A percentile compares a stretch with the other conserved stretches of the same genome.
phyloP scores from a whole-genome alignment of 2,113 vertebrate species.

The Phylloscopus whistleri region DNA sequence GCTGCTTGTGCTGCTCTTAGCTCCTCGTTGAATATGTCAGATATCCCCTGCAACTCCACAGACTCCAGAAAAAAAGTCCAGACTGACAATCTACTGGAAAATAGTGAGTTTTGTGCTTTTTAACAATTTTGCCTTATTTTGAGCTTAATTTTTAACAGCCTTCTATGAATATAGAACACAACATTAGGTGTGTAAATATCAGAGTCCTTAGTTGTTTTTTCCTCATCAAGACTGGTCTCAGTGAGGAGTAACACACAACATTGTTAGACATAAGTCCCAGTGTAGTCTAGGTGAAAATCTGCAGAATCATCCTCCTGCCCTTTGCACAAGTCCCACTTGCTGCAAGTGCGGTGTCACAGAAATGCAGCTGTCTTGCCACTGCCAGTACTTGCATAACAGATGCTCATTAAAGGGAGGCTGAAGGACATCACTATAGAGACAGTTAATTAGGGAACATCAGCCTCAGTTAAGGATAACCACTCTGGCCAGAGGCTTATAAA shows the following conservation, averaged over 20 bases:
- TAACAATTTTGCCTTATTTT: neutral
- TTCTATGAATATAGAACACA: neutral
- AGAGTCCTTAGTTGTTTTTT: neutral
- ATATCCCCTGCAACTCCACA: neutral
- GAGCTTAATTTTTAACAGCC: neutral
- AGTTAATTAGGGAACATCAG: conserved; percentile 3
- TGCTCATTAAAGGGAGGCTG: neutral
- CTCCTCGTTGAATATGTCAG: neutral
- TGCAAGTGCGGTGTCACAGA: neutral
- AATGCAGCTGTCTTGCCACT: neutral
- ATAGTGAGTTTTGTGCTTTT: neutral
- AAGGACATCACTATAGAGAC: conserved; percentile 16
- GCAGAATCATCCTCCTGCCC: neutral
- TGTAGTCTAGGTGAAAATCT: neutral
- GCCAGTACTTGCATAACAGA: neutral
- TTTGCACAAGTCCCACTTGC: neutral
- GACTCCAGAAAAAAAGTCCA: neutral
- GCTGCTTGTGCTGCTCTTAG: neutral
- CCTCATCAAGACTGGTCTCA: neutral
- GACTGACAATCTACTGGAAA: neutral
- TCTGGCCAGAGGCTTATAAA: neutral
- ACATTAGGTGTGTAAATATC: neutral
- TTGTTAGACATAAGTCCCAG: neutral
- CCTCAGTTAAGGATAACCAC: neutral
- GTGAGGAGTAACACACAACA: neutral